These are phyloP conservation scores for Cetonia aurata DNA, from an alignment of 2,888 invertebrate species.

Conservation along the genomic window DNA sequence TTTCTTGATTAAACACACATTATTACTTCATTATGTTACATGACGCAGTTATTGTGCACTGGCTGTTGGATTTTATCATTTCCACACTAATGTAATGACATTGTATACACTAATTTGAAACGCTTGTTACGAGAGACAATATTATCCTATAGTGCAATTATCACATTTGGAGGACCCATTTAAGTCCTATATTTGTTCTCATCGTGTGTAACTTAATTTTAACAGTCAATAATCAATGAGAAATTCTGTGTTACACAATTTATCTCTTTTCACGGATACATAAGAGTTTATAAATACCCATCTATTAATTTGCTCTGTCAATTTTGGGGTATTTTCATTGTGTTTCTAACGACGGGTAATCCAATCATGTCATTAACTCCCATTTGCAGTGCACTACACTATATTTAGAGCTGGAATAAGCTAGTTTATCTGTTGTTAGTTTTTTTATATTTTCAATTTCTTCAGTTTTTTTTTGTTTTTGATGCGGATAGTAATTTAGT, in stretches of 20 bases:
- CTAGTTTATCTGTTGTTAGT: too few relatives aligned
- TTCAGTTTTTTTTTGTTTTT: too few relatives aligned
- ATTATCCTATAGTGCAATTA: slow-evolving; percentile 43
- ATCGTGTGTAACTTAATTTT: slow-evolving; percentile 40
- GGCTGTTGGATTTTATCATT: slow-evolving; percentile 33
- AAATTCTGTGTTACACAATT: not conserved
- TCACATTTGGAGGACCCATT: slow-evolving; percentile 49
- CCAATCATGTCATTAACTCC: slow-evolving; percentile 20
- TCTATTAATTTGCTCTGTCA: not conserved
- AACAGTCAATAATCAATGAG: slow-evolving; percentile 41
- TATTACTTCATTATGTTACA: slow-evolving; percentile 63
- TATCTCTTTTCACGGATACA: not conserved
- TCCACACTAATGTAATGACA: slow-evolving; percentile 20
- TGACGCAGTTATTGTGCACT: slow-evolving; percentile 9
- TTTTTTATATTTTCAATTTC: too few relatives aligned
- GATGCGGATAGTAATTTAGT: too few relatives aligned
- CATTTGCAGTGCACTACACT: not conserved
- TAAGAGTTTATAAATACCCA: not conserved
- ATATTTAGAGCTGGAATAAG: slow-evolving; percentile 11
- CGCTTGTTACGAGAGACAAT: slow-evolving; percentile 26
- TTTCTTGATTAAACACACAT: slow-evolving; percentile 1
- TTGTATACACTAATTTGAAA: slow-evolving; percentile 25
- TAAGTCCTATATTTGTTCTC: slow-evolving; percentile 47
- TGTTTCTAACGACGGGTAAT: slow-evolving; percentile 20
- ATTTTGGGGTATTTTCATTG: not conserved